phyloP scores from a whole-genome alignment of 1,140 invertebrate genomes.

The Drosophila kepulauana region DNA sequence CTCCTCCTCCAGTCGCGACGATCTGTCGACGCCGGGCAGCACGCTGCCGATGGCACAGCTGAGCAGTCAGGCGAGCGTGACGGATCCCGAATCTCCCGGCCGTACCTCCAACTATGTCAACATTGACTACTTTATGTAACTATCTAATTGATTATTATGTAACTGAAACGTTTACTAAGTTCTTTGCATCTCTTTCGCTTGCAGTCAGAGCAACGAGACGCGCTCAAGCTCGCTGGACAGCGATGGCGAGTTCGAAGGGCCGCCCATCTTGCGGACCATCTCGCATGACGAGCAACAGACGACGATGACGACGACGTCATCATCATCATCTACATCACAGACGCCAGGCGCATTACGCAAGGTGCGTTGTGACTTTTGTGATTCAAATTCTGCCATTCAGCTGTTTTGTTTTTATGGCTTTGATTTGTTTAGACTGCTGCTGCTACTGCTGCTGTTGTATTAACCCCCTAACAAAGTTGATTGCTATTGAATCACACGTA shows the following conservation, averaged over 20 bases:
- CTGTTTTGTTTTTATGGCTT: neutral
- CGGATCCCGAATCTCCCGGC: conserved; percentile 90
- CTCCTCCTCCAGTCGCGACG: conserved; percentile 87
- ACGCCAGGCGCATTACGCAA: conserved; percentile 80
- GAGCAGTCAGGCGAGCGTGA: conserved; percentile 81
- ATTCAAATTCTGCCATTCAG: neutral
- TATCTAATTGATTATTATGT: conserved; percentile 46
- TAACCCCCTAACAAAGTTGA: neutral
- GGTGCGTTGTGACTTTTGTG: conserved; percentile 47
- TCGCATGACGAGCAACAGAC: conserved; percentile 73
- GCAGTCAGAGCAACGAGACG: conserved; percentile 84
- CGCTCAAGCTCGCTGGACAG: conserved; percentile 85
- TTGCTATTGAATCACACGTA: neutral
- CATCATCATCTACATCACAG: conserved; percentile 64
- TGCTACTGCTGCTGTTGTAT: conserved; percentile 1
- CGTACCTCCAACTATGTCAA: conserved; percentile 94
- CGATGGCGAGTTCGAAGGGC: conserved; percentile 84
- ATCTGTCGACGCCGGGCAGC: conserved; percentile 87
- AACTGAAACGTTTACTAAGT: neutral
- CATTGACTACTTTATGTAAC: conserved; percentile 95
- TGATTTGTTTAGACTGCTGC: neutral
- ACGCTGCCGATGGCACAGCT: conserved; percentile 86
- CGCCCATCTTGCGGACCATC: conserved; percentile 78
- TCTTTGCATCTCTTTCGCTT: neutral
- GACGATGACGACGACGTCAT: conserved; percentile 19